Conservation (phyloP, 2,888 invertebrate genomes). For the Temnothorax unifasciatus region DNA sequence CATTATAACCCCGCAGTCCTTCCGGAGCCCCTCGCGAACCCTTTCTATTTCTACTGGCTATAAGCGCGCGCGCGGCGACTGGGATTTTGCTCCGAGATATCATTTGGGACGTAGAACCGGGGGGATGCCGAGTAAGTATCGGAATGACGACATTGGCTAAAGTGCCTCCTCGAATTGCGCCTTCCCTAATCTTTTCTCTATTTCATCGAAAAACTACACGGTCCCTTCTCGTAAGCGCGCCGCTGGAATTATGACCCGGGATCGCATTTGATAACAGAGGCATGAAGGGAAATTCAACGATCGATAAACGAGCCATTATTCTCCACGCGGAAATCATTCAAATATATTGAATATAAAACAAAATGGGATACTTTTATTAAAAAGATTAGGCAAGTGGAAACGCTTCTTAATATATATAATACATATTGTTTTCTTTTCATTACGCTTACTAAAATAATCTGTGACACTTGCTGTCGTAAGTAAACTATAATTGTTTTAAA, state of each 20-base stretch:
- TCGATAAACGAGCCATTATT: conserved; percentile 48
- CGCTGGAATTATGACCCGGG: conserved; percentile 64
- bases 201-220: conserved; percentile 70
- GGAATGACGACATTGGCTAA: conserved; percentile 79
- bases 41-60: conserved; percentile 83
- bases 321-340: not conserved
- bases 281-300: conserved; percentile 14
- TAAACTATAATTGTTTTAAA: not conserved
- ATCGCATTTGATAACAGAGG: conserved; percentile 65
- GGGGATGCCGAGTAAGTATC: conserved; percentile 71
- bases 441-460: not conserved
- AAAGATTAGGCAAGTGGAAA: not conserved
- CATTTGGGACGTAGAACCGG: conserved; percentile 63
- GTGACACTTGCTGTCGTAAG: not conserved
- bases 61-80: conserved; percentile 69
- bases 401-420: not conserved
- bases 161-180: conserved; percentile 75
- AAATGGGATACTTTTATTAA: not conserved
- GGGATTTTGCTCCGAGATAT: conserved; percentile 79
- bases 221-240: conserved; percentile 32
- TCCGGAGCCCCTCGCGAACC: conserved; percentile 83
- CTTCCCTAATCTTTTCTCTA: conserved; percentile 78
- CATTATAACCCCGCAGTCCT: conserved; percentile 86
- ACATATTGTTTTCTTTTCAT: not conserved
- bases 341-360: conserved; percentile 22